Conservation (phyloP, 2,113 vertebrate genomes). For the Tichodroma muraria region DNA sequence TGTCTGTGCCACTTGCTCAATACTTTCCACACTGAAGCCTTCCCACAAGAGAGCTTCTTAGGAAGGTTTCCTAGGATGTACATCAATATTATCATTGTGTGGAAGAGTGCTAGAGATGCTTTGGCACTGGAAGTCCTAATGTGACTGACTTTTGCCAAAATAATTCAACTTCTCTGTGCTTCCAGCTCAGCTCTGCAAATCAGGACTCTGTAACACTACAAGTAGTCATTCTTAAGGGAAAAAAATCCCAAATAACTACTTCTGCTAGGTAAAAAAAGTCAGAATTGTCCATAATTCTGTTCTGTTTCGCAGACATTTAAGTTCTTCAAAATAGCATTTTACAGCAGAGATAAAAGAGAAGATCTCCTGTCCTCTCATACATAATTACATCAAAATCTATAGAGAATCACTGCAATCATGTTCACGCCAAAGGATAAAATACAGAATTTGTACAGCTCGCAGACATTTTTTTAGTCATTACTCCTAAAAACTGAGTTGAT, state of each 20-base stretch:
- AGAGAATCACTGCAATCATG: background rate
- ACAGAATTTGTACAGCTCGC: background rate
- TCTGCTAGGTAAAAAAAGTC: background rate
- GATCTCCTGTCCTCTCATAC: background rate
- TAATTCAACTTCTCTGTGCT: background rate
- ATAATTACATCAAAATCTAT: background rate
- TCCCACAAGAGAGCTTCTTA: background rate
- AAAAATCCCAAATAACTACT: background rate
- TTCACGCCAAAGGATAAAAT: background rate
- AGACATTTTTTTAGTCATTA: background rate
- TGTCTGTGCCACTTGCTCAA: background rate
- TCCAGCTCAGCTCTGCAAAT: background rate
- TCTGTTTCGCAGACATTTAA: background rate
- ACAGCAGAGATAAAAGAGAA: background rate
- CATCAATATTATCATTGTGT: background rate
- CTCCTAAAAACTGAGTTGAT: background rate
- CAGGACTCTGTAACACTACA: background rate
- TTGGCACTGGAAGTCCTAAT: background rate
- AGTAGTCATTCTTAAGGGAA: background rate
- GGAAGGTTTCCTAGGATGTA: background rate
- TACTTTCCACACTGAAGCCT: background rate
- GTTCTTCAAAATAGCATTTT: background rate
- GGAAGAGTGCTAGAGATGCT: background rate
- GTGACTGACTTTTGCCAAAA: background rate
- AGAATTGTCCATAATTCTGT: background rate